Base-by-base conservation (phyloP, 2,888 invertebrate species). In the Pollenia amentaria region DNA sequence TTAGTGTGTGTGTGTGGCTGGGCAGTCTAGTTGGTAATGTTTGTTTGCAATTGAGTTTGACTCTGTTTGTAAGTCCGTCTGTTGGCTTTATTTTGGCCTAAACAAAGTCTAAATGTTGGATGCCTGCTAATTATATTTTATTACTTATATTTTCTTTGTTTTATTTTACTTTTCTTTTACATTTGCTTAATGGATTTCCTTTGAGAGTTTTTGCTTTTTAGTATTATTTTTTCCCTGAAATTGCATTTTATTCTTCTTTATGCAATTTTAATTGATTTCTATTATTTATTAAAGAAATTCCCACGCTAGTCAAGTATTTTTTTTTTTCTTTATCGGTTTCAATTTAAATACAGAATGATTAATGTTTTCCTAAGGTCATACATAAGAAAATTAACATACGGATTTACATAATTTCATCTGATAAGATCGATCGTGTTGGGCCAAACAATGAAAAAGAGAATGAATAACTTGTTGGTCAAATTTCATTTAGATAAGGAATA, bases 351-450 rank as follows among this genome's bases (percentile, higher is more conserved):
- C 29, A 18, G 29, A 77, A 83, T 83, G 83, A 83, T 83, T 77
- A 83, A 83, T 83, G 83, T 48, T 42, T 77, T 72, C 40, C 46
- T 72, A 42, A 46, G 72, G 62, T 83, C 76, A 55, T 64, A 46
- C 38, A n/a, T 48, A 48, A 77, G 9, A 29, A 57, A 57, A 70
- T 48, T 77, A 42, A 78, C 38, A 64, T 72, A 42, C n/a, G 42
- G n/a, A 55, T 77, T 72, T 64, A 77, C 21, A 77, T 77, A 70
- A 64, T 29, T 77, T 57, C 21, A 55, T 38, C n/a, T 55, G 83
- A 83, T 83, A 83, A 70, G 62, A 53, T 40, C 46, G 55, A 51
- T 70, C n/a, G 57, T 60, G 14, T 67, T 29, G 29, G 29, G 38
- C 12, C 3, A 46, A 18, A 46, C n/a, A 65, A 40, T 38, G 16